Conservation (phyloP, 2,797 vertebrate species). For the Poecilia picta region DNA sequence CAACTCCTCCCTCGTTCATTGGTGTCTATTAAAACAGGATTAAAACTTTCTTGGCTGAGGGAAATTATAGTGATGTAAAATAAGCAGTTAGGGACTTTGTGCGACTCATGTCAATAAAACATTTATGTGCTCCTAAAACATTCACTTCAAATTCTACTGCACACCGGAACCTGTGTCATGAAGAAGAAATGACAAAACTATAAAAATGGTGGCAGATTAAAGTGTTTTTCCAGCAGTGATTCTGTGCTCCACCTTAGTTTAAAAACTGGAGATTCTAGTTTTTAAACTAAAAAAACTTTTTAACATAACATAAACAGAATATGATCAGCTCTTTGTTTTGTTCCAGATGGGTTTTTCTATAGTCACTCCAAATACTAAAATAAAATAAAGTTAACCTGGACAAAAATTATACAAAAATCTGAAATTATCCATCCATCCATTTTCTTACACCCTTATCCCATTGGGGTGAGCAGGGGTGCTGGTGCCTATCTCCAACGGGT, state of each 20-base stretch:
- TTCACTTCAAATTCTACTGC: conserved; percentile 24
- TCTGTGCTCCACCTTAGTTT: neutral
- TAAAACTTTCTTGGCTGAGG: conserved; percentile 39
- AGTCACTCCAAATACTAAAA: neutral
- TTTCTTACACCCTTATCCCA: too few relatives aligned
- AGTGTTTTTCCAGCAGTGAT: conserved; percentile 46
- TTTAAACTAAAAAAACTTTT: too few relatives aligned
- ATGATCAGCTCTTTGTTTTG: neutral
- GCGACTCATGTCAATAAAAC: conserved; percentile 51
- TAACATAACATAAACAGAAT: neutral
- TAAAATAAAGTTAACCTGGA: too few relatives aligned
- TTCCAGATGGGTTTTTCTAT: neutral
- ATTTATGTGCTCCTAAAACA: conserved; percentile 48
- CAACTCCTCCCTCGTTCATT: neutral
- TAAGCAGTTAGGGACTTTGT: conserved; percentile 42
- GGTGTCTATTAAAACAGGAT: conserved; percentile 30
- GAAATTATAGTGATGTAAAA: conserved; percentile 23
- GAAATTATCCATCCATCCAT: too few relatives aligned
- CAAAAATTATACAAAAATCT: too few relatives aligned
- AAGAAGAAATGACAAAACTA: conserved; percentile 36
- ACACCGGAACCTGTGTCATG: conserved; percentile 47
- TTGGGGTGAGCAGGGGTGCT: too few relatives aligned
- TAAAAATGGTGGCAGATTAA: conserved; percentile 44
- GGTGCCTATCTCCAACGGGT: too few relatives aligned
- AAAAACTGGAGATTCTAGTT: neutral